phyloP scores from a whole-genome alignment of 2,797 vertebrate species.

The Macropus fuliginosus region DNA sequence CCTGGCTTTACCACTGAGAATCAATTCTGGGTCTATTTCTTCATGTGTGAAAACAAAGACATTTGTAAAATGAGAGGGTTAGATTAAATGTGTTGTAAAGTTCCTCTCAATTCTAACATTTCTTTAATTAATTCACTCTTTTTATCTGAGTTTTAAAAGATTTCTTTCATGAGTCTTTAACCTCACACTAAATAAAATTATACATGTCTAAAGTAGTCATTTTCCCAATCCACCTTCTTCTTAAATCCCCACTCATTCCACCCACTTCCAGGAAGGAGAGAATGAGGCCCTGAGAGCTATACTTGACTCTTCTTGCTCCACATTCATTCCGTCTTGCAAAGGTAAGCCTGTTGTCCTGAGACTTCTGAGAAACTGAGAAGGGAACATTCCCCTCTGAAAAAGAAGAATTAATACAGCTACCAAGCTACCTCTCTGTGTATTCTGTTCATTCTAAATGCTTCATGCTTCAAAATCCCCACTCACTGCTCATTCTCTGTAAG shows the following conservation, averaged over 20 bases:
- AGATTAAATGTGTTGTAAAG: neutral
- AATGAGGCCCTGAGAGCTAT: slow-evolving; percentile 26
- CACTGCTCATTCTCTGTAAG: slow-evolving; percentile 41
- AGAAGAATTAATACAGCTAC: slow-evolving; percentile 36
- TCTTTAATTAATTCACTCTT: slow-evolving; percentile 21
- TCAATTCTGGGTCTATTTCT: neutral
- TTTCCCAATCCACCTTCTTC: neutral
- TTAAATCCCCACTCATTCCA: slow-evolving; percentile 28
- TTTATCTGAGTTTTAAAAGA: slow-evolving; percentile 33
- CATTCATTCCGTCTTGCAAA: slow-evolving; percentile 48
- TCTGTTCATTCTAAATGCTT: slow-evolving; percentile 49
- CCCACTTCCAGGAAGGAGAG: neutral
- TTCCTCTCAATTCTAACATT: neutral
- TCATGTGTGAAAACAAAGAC: neutral
- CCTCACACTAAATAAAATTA: slow-evolving; percentile 15
- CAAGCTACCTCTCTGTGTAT: slow-evolving; percentile 25
- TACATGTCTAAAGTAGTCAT: slow-evolving; percentile 5
- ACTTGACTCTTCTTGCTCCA: slow-evolving; percentile 24
- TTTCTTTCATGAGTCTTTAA: slow-evolving; percentile 18
- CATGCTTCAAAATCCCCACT: slow-evolving; percentile 48
- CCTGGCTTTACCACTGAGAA: neutral
- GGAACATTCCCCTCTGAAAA: slow-evolving; percentile 45
- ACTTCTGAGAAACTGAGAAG: slow-evolving; percentile 51
- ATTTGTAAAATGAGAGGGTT: neutral
- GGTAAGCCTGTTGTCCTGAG: slow-evolving; percentile 40